Conservation (phyloP, 2,888 invertebrate genomes). For the Idaea dimidiata region DNA sequence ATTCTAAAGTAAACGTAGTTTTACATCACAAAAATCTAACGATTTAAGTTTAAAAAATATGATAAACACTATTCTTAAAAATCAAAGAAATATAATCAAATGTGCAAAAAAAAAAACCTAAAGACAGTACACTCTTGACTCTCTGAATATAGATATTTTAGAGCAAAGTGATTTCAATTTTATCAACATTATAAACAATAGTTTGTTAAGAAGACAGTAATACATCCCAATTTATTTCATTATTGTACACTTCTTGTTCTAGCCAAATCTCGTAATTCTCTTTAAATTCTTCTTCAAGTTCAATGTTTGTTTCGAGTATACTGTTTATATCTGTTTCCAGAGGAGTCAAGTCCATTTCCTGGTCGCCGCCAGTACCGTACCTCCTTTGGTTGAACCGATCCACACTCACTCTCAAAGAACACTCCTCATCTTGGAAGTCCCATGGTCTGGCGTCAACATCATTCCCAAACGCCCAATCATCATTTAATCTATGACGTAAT, state of each 20-base stretch:
- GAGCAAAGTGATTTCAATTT: conserved; percentile 40
- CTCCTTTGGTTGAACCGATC: conserved; percentile 97
- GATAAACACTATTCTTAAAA: conserved; percentile 16
- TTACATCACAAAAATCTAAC: not conserved
- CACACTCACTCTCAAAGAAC: conserved; percentile 94
- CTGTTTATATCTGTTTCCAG: conserved; percentile 91
- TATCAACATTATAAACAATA: conserved; percentile 20
- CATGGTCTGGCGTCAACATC: conserved; percentile 98
- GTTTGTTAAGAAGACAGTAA: conserved; percentile 53
- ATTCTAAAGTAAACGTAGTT: not conserved
- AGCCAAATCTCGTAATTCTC: conserved; percentile 97
- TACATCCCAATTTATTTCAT: conserved; percentile 89
- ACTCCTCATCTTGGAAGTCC: conserved; percentile 99
- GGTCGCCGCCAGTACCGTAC: conserved; percentile 83
- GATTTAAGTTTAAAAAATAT: not conserved
- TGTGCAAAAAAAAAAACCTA: conserved; percentile 26
- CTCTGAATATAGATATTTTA: conserved; percentile 18
- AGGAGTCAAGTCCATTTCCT: conserved; percentile 82
- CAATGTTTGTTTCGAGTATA: conserved; percentile 88
- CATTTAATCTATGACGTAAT: conserved; percentile 96
- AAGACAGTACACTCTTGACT: conserved; percentile 22
- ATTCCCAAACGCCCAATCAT: conserved; percentile 99
- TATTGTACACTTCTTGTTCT: conserved; percentile 96
- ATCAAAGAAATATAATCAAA: conserved; percentile 26
- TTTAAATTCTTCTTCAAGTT: conserved; percentile 95